These are phyloP conservation scores for Allygus modestus DNA, from an alignment of 2,888 invertebrate genomes.

Conservation along the genomic window DNA sequence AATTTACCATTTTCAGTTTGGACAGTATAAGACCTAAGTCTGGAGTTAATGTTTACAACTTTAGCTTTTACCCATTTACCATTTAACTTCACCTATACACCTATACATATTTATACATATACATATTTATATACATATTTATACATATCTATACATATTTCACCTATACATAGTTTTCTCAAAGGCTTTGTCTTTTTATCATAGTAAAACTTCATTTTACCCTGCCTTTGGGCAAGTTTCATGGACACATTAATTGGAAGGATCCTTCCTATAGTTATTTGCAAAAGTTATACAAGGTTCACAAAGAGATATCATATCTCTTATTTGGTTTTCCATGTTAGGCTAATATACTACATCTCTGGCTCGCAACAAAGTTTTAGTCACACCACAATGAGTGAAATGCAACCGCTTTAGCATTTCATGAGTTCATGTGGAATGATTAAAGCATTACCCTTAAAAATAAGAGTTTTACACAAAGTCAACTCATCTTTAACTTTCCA, in stretches of 20 bases:
- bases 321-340: slow-evolving; percentile 29
- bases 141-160: too few relatives aligned
- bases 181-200: not conserved
- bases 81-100: not conserved
- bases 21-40: slow-evolving; percentile 7
- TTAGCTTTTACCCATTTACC: not conserved
- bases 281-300: slow-evolving; percentile 23
- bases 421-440: not conserved
- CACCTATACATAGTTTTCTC: not conserved
- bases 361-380: slow-evolving; percentile 7
- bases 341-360: slow-evolving; percentile 39
- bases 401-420: slow-evolving; percentile 13
- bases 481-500: slow-evolving; percentile 19
- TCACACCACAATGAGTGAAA: slow-evolving; percentile 18
- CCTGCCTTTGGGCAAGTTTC: not conserved
- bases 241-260: not conserved
- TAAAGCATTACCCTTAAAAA: slow-evolving; percentile 11
- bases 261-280: slow-evolving; percentile 11
- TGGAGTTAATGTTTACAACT: not conserved
- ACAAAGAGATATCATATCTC: slow-evolving; percentile 18
- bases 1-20: not conserved
- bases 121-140: too few relatives aligned
- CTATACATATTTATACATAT: too few relatives aligned
- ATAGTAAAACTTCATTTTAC: not conserved
- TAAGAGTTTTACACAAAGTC: not conserved